phyloP scores from a whole-genome alignment of 2,888 invertebrate genomes.

The Pimpla rufipes region DNA sequence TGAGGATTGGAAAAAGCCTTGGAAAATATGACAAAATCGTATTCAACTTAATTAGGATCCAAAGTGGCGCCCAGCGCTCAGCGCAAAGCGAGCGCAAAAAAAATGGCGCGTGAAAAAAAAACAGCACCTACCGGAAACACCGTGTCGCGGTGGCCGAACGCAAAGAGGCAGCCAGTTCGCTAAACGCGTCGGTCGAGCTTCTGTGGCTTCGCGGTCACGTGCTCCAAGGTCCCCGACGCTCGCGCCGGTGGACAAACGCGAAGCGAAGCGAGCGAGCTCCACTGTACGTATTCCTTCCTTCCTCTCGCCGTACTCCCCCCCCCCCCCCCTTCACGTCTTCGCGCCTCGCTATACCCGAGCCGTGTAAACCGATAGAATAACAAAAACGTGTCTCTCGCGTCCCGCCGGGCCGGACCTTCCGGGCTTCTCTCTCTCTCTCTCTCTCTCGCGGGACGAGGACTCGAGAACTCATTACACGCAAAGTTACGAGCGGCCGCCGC shows the following conservation, averaged over 20 bases:
- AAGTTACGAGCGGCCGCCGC: slow-evolving; percentile 69
- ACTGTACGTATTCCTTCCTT: slow-evolving; percentile 55
- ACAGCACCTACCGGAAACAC: no score
- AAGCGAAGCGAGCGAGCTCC: slow-evolving; percentile 38
- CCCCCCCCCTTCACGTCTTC: slow-evolving; percentile 30
- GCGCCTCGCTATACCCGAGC: slow-evolving; percentile 2
- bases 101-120: neutral
- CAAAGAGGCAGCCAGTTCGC: neutral
- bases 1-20: no score
- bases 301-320: slow-evolving; percentile 22
- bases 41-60: no score
- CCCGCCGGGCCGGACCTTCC: slow-evolving; percentile 61
- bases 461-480: slow-evolving; percentile 69
- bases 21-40: no score
- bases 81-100: neutral
- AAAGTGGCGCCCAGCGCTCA: no score
- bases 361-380: slow-evolving; percentile 12
- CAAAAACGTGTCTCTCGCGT: slow-evolving; percentile 46
- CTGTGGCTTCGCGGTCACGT: slow-evolving; percentile 52
- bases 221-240: slow-evolving; percentile 49
- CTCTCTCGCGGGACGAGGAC: slow-evolving; percentile 40
- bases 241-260: slow-evolving; percentile 30
- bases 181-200: slow-evolving; percentile 40
- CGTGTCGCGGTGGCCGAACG: neutral
- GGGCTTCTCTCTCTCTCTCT: slow-evolving; percentile 66